Percentiles rank a stretch among this genome's conserved stretches.
Evolutionary conservation across 2,113 vertebrate species (phyloP).

Genomic region (Alces alces): DNA sequence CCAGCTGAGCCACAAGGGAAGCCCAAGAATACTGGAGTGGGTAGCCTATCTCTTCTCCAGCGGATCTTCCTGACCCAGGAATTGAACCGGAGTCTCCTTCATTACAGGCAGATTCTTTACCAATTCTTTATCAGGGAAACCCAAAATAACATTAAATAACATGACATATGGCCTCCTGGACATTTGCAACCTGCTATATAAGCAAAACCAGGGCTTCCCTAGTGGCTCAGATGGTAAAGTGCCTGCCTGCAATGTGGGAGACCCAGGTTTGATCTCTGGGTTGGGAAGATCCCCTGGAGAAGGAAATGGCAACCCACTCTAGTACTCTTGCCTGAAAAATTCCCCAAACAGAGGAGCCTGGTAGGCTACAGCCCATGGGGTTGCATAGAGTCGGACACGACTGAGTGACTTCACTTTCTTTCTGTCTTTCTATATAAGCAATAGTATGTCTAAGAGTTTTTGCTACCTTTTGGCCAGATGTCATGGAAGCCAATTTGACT

Average conservation of each 20-base stretch:
- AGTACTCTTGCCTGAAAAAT: neutral
- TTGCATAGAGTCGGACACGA: neutral
- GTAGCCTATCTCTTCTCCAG: neutral
- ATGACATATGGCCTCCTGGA: neutral
- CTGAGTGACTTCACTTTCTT: neutral
- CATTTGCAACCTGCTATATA: neutral
- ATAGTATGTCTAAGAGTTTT: neutral
- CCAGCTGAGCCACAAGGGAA: neutral
- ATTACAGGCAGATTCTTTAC: neutral
- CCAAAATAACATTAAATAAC: neutral
- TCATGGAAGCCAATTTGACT: neutral
- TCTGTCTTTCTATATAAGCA: neutral
- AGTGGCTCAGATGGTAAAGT: neutral
- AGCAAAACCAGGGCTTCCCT: neutral
- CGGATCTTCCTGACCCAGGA: neutral
- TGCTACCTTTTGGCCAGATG: neutral
- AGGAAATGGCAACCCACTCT: neutral
- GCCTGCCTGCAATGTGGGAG: neutral
- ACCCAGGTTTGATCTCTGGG: neutral
- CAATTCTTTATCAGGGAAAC: neutral
- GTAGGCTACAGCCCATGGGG: neutral
- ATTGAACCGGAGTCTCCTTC: fast-evolving
- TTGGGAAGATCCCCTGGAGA: neutral
- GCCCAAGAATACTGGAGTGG: neutral
- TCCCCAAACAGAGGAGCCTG: neutral